Evolutionary conservation across 1,140 invertebrate genomes (phyloP), one percentile per base, ranked within the genome.

Genomic region (Drosophila sucinea): DNA sequence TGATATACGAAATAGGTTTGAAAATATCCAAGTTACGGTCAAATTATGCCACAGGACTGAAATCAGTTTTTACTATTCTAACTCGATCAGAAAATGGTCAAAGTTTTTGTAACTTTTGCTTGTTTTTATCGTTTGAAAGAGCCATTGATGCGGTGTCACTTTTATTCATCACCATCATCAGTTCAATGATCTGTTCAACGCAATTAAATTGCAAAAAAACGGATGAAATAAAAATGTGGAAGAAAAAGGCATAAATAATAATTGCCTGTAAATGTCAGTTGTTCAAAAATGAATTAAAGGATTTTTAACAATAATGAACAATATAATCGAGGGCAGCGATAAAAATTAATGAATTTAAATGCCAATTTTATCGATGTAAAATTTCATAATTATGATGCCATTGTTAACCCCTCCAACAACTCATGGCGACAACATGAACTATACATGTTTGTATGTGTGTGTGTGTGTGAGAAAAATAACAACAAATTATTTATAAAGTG

Each of bases 191-290:
- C 83, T 80, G 69, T 75, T 69, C 73, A 58, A 17, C 66, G 73
- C 82, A 82, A 71, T 85, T 82, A 76, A 86, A 79, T 40, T 38
- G 56, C 60, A 75, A 62, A 77, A 86, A 51, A 27, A 10, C 25
- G 27, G 7, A 27, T 2, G 3, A 51, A 27, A 27, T 27, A 51
- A 51, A 51, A 4, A 27, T 27, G 23, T 27, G 23, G 10, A 51
- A 27, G 25, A 10, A 51, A 27, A 10, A 51, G 2, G 11, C 75
- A 76, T 35, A 58, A 35, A 58, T 23, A 58, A 25, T 58, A 82
- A 85, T 85, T 77, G 83, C 74, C 82, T 86, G 79, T 79, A 82
- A 82, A 81, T 79, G 82, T 87, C 82, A 77, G 71, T 87, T 82
- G 77, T 67, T 86, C 54, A 63, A 85, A 82, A 77, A 82, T 70